Evolutionary conservation across 2,888 invertebrate species (phyloP).

Genomic region (Vanessa cardui): DNA sequence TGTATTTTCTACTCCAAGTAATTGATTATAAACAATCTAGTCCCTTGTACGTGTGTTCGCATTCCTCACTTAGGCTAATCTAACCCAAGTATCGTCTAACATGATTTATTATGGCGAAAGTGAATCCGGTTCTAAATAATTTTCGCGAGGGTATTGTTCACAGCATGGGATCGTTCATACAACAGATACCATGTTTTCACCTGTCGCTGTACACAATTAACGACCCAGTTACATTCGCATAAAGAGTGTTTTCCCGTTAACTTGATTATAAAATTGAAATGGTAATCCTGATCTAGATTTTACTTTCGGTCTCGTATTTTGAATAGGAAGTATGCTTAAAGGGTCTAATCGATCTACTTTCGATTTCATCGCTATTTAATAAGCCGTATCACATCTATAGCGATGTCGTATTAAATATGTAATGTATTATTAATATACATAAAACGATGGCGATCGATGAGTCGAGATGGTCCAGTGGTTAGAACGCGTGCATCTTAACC

Average conservation of each 20-base stretch:
- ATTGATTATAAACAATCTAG: neutral
- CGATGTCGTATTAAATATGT: too few species aligned
- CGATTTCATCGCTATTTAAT: constrained; percentile 40
- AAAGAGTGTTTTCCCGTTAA: constrained; percentile 27
- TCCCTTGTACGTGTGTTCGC: constrained; percentile 40
- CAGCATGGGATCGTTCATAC: constrained; percentile 59
- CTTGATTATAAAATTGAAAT: constrained; percentile 23
- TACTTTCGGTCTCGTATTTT: constrained; percentile 35
- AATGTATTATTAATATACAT: too few species aligned
- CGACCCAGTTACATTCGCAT: constrained; percentile 36
- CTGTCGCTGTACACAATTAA: constrained; percentile 32
- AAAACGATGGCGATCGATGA: too few species aligned
- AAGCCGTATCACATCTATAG: constrained; percentile 31
- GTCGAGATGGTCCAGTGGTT: too few species aligned
- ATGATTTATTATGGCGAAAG: constrained; percentile 67
- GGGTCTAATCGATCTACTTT: constrained; percentile 40
- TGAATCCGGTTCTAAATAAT: constrained; percentile 71
- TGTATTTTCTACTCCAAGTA: too few species aligned
- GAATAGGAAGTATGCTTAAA: constrained; percentile 31
- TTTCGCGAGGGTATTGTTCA: constrained; percentile 77
- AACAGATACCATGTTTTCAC: constrained; percentile 35
- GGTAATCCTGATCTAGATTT: constrained; percentile 32
- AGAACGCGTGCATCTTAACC: too few species aligned
- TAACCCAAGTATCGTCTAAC: constrained; percentile 50
- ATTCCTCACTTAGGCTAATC: constrained; percentile 50